These are phyloP conservation scores for Smithornis capensis DNA, from an alignment of 2,113 vertebrate species.

Conservation along the genomic window DNA sequence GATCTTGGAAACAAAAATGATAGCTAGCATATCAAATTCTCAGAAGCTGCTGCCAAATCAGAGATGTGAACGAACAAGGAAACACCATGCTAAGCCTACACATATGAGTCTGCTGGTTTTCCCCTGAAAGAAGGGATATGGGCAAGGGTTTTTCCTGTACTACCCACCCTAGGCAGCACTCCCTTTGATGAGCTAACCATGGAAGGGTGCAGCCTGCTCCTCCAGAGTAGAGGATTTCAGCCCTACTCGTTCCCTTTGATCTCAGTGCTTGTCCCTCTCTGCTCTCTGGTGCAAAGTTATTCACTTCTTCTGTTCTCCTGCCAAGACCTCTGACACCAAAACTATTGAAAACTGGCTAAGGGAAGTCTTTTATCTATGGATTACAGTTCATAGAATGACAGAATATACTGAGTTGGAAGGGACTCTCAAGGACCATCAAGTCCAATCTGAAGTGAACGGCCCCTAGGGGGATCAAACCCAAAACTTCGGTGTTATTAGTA, in stretches of 20 bases:
- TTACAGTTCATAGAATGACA: neutral
- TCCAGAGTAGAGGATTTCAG: neutral
- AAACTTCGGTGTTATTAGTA: neutral
- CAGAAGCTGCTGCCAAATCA: neutral
- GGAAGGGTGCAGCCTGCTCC: neutral
- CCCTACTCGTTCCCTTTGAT: neutral
- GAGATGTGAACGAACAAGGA: neutral
- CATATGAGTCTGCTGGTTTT: neutral
- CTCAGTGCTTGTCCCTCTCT: neutral
- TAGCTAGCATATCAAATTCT: neutral
- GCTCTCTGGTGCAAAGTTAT: neutral
- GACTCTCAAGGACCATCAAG: neutral
- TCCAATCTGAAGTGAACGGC: neutral
- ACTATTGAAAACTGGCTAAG: neutral
- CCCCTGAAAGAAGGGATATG: neutral
- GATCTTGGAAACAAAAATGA: neutral
- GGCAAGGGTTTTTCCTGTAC: neutral
- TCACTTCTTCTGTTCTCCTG: neutral
- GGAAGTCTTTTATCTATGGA: neutral
- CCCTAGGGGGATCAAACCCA: neutral
- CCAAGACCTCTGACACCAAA: neutral
- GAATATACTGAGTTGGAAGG: neutral
- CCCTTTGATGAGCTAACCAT: neutral
- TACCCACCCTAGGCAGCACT: neutral
- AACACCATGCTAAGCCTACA: neutral